Conservation (phyloP, 2,113 vertebrate genomes). For the Nymphicus hollandicus region DNA sequence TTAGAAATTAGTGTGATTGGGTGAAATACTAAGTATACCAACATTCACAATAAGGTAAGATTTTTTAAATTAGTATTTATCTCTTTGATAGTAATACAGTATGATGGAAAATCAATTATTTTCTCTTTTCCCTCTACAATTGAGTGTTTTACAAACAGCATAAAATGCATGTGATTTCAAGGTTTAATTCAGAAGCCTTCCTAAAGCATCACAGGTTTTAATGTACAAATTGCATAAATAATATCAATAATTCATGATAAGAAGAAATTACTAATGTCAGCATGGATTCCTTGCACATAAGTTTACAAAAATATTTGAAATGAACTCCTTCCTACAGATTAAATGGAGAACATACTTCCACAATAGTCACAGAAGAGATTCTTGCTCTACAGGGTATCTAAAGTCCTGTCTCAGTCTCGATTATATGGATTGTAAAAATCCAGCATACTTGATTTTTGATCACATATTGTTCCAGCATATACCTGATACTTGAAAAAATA, state of each 20-base stretch:
- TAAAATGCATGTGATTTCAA: not conserved
- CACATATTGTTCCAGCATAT: not conserved
- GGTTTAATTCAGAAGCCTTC: slow-evolving; percentile 36
- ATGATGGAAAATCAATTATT: slow-evolving; percentile 59
- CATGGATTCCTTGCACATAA: not conserved
- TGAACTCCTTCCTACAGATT: not conserved
- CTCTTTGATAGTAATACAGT: slow-evolving; percentile 1
- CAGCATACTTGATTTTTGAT: not conserved
- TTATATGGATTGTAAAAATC: not conserved
- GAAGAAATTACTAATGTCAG: not conserved
- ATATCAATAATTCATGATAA: not conserved
- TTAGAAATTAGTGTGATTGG: not conserved
- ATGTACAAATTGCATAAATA: not conserved
- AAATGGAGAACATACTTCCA: not conserved
- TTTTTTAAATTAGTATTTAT: slow-evolving; percentile 13
- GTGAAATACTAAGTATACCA: not conserved
- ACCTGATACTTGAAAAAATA: not conserved
- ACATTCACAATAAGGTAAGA: not conserved
- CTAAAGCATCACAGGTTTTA: not conserved
- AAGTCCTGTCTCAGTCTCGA: not conserved
- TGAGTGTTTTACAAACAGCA: not conserved
- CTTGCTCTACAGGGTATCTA: not conserved
- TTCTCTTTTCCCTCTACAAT: slow-evolving; percentile 31
- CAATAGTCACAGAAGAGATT: not conserved
- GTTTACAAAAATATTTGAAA: not conserved